Base-by-base conservation (phyloP, 2,888 invertebrate species). In the Plebejus argus region DNA sequence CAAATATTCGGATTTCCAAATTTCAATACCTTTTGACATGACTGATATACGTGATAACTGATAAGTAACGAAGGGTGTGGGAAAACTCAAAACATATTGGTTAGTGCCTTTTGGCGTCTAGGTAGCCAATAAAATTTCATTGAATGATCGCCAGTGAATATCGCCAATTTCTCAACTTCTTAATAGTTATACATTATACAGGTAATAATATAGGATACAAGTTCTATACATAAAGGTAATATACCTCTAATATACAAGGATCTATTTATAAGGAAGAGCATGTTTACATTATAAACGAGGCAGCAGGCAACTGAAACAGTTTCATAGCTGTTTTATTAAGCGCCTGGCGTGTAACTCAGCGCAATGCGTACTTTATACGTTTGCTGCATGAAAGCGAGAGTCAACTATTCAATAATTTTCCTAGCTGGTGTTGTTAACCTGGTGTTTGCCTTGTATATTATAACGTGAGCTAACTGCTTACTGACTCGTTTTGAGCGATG, bases 281-380 rank as follows among this genome's bases (percentile, higher is more conserved):
- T 10, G 61, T 12, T 20, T 5, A 61, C 12, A 61, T 61, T 23
- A 61, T 58, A 20, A 58, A 20, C 20, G 58, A 20, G 1, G 61
- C 20, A 23, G 20, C 58, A 20, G 58, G 58, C 20, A 58, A 58
- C 58, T 20, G 20, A 58, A 58, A 58, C 58, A 10, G 58, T 58
- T 58, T 61, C 61, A 61, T 12, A 23, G 61, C 12, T 72, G 20
- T 70, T 23, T n/a, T 39, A 45, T 74, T 33, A 70, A 72, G 45
- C n/a, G 45, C 53, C 66, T 66, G 66, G 28, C 66, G 12, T 28
- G 66, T 33, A 66, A 15, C 28, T 72, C 45, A 1, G 72, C 72
- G 72, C 72, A 72, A 72, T 72, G 72, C 72, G 72, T 45, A 72
- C 72, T 72, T 72, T 45, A 45, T 45, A 72, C 20, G 49, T 71